Percentiles rank a stretch among this genome's conserved stretches.
These are phyloP conservation scores for Mico argentatus DNA, from an alignment of 2,797 vertebrate species.

Conservation along the genomic window DNA sequence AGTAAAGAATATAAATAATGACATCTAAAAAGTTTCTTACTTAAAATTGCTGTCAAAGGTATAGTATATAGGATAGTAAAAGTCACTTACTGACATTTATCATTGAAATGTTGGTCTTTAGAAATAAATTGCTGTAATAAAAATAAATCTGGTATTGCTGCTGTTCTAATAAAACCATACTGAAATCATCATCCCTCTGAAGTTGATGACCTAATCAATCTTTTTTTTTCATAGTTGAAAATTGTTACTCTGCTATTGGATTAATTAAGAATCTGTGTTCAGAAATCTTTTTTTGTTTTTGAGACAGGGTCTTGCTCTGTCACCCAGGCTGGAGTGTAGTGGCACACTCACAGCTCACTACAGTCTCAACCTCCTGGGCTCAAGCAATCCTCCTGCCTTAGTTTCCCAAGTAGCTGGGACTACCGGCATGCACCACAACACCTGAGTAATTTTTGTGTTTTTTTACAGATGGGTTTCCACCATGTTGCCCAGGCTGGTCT, in stretches of 20 bases:
- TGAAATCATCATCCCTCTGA: conserved; percentile 28
- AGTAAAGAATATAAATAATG: conserved; percentile 40
- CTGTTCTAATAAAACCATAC: conserved; percentile 1
- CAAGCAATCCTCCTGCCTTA: background rate
- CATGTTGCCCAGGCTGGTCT: background rate
- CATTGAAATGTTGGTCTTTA: conserved; percentile 16
- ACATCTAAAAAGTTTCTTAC: conserved; percentile 40
- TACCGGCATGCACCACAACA: background rate
- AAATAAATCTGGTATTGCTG: conserved; percentile 45
- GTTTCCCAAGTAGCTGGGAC: background rate
- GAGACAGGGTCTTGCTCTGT: background rate
- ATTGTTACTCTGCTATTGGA: conserved; percentile 10
- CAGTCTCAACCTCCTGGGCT: background rate
- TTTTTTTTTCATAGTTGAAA: conserved; percentile 16
- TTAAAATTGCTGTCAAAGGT: conserved; percentile 42
- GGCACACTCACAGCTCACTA: background rate
- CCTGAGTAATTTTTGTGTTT: background rate
- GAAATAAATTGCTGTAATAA: conserved; percentile 21
- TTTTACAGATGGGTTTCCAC: background rate
- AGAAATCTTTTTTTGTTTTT: background rate
- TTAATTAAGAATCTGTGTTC: conserved; percentile 35
- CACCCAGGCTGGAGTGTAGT: background rate
- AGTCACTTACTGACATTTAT: conserved; percentile 23
- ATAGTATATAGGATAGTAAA: background rate
- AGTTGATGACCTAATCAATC: conserved; percentile 21